Conservation (phyloP, 2,888 invertebrate species). For the Drosophila recens region DNA sequence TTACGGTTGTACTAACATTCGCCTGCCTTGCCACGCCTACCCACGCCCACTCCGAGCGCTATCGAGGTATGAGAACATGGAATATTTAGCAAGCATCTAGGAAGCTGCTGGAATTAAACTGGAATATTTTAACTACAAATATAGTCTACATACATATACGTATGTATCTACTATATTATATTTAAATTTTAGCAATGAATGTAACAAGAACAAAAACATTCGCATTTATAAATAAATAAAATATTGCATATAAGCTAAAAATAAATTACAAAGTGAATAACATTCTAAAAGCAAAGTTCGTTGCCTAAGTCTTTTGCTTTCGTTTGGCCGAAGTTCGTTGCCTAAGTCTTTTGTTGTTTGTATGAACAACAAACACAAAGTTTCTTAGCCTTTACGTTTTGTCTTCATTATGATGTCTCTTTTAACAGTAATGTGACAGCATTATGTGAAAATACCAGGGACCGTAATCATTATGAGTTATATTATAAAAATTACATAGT, state of each 20-base stretch:
- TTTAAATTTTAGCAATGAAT: no score
- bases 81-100: neutral
- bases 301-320: slow-evolving; percentile 70
- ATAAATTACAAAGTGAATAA: neutral
- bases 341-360: no score
- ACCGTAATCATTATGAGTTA: no score
- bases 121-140: neutral
- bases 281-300: slow-evolving; percentile 52
- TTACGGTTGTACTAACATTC: slow-evolving; percentile 26
- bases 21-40: slow-evolving; percentile 35
- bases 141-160: no score
- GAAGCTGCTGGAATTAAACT: neutral
- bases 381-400: no score
- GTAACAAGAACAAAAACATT: no score
- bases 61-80: slow-evolving; percentile 44
- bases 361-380: no score
- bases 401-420: no score
- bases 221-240: neutral
- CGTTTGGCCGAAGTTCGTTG: slow-evolving; percentile 7
- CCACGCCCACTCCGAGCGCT: slow-evolving; percentile 62
- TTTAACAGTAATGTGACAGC: no score
- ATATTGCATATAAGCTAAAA: neutral
- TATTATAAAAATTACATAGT: no score
- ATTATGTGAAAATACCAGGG: no score
- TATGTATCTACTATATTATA: no score